Percentiles rank a stretch among this genome's conserved stretches.
These are phyloP conservation scores for Oscarella lobularis DNA, from an alignment of 37 sponge, comb jelly and placozoan genomes.

Conservation along the genomic window DNA sequence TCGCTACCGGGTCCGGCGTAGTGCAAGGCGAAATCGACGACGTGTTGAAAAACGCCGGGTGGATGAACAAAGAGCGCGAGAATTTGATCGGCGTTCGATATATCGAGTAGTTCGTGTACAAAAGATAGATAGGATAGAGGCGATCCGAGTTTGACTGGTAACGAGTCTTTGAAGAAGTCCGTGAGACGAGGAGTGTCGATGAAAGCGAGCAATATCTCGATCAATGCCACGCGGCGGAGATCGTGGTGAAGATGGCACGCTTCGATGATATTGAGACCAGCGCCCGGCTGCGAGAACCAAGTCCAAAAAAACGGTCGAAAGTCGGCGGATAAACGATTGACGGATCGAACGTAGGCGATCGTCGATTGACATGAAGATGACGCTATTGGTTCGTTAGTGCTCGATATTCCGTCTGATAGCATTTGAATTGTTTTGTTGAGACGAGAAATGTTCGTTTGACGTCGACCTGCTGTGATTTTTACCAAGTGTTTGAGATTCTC, in stretches of 20 bases:
- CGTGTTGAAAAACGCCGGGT: background rate
- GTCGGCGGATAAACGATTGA: background rate
- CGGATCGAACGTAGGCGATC: no score
- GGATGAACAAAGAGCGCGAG: background rate
- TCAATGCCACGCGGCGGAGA: background rate
- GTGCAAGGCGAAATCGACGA: background rate
- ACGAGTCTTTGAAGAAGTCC: background rate
- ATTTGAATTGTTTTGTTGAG: background rate
- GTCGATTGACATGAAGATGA: no score
- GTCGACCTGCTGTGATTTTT: background rate
- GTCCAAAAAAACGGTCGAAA: background rate
- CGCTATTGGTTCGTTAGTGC: no score
- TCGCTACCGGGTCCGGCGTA: background rate
- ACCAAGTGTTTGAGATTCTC: background rate
- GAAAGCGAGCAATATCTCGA: background rate
- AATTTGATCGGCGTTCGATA: background rate
- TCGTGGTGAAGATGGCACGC: background rate
- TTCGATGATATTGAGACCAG: background rate
- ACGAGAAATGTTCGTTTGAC: background rate
- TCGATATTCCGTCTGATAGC: background rate
- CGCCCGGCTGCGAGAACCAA: background rate
- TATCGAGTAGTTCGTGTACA: background rate
- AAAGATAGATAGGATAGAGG: background rate
- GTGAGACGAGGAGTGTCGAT: background rate
- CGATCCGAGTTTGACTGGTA: background rate